Evolutionary conservation across 2,888 invertebrate genomes (phyloP).

Genomic region (Ptilodon capucinus): DNA sequence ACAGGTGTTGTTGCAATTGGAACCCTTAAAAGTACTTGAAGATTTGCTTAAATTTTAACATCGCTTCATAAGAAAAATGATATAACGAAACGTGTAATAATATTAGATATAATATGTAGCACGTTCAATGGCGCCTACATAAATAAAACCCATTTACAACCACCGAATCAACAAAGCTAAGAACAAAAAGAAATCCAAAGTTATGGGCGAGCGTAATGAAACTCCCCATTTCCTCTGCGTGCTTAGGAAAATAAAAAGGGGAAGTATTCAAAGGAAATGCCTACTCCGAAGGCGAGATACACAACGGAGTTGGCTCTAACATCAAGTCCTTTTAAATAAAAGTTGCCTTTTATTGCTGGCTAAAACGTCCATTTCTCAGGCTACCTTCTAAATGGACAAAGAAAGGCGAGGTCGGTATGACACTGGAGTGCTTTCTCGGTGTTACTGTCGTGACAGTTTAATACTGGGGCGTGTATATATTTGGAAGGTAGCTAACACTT

Average conservation of each 20-base stretch:
- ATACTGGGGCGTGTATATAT: slow-evolving; percentile 17
- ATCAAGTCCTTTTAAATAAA: slow-evolving; percentile 65
- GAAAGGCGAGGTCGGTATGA: slow-evolving; percentile 45
- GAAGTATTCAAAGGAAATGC: slow-evolving; percentile 51
- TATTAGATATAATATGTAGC: neutral
- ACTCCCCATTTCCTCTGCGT: slow-evolving; percentile 56
- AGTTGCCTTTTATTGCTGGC: slow-evolving; percentile 67
- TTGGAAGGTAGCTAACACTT: neutral
- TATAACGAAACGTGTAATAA: too few species aligned
- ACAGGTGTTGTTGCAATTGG: too few species aligned
- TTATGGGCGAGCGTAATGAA: slow-evolving; percentile 46
- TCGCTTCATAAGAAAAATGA: too few species aligned
- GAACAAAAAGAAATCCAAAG: slow-evolving; percentile 39
- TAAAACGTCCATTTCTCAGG: slow-evolving; percentile 56
- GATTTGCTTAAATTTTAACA: too few species aligned
- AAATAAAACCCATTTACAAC: slow-evolving; percentile 21
- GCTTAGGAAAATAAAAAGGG: slow-evolving; percentile 59
- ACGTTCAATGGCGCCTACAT: neutral
- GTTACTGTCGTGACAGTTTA: slow-evolving; percentile 36
- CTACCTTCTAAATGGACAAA: slow-evolving; percentile 52
- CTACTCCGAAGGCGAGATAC: slow-evolving; percentile 47
- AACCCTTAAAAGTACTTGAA: too few species aligned
- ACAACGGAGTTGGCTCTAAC: slow-evolving; percentile 48
- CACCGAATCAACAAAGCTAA: slow-evolving; percentile 27
- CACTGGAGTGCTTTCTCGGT: slow-evolving; percentile 46